Percentiles rank a stretch among this genome's conserved stretches.
Evolutionary conservation across 2,113 vertebrate species (phyloP).

Genomic region (Trochalopteron elliotii): DNA sequence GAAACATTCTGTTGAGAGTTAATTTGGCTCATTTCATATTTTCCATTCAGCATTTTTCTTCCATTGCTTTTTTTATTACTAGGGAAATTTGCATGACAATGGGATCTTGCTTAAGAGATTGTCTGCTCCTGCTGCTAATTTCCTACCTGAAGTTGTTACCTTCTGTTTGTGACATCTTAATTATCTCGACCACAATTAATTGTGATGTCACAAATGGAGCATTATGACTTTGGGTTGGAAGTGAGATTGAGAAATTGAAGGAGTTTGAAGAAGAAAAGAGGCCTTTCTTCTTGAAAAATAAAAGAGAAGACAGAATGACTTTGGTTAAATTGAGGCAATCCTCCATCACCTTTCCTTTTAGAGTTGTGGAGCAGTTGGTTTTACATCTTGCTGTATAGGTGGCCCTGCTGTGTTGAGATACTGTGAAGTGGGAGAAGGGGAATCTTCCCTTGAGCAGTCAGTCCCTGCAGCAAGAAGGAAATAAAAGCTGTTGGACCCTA

Average conservation of each 20-base stretch:
- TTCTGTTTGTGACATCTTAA: conserved; percentile 54
- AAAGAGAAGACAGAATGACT: background rate
- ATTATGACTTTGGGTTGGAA: conserved; percentile 24
- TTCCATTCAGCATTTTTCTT: conserved; percentile 48
- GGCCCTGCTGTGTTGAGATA: background rate
- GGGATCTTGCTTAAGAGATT: conserved; percentile 44
- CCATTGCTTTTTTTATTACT: conserved; percentile 21
- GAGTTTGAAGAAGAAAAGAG: background rate
- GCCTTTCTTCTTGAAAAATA: background rate
- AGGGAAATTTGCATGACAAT: conserved; percentile 61
- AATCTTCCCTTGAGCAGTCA: background rate
- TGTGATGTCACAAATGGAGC: conserved; percentile 26
- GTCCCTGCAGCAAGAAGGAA: background rate
- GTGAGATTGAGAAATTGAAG: background rate
- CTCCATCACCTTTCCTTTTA: background rate
- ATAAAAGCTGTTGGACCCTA: fast-evolving
- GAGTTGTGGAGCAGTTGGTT: background rate
- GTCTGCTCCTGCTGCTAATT: conserved; percentile 53
- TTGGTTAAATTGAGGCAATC: background rate
- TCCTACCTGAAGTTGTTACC: conserved; percentile 53
- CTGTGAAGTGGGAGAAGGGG: background rate
- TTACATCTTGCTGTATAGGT: background rate
- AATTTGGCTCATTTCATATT: conserved; percentile 49
- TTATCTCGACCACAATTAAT: conserved; percentile 36
- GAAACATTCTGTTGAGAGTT: conserved; percentile 10